A percentile compares a stretch with the other conserved stretches of the same genome.
Evolutionary conservation across 2,888 invertebrate genomes (phyloP).

Genomic region (Danaus chrysippus): DNA sequence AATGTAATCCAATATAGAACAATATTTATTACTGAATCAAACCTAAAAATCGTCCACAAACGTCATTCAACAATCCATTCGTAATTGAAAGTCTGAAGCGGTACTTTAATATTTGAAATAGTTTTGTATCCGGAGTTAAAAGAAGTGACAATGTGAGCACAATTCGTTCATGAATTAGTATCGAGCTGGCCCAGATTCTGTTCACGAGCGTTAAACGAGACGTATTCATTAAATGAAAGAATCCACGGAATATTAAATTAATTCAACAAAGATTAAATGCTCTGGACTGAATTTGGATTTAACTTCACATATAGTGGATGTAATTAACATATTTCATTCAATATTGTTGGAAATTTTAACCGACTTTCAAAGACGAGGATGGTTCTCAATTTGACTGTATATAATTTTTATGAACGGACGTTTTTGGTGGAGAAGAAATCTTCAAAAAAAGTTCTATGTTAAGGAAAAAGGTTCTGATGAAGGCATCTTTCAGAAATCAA

Average conservation of each 20-base stretch:
- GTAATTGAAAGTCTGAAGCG: slow-evolving; percentile 1
- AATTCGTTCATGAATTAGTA: slow-evolving; percentile 7
- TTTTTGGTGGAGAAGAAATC: too few species aligned
- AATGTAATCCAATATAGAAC: too few species aligned
- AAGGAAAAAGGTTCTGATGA: too few species aligned
- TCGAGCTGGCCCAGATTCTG: slow-evolving; percentile 7
- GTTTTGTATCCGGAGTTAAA: neutral
- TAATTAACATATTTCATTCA: too few species aligned
- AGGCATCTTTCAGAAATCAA: too few species aligned
- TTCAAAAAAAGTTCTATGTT: too few species aligned
- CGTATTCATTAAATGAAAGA: slow-evolving; percentile 1
- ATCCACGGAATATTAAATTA: slow-evolving; percentile 2
- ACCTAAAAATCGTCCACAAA: neutral
- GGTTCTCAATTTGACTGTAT: too few species aligned
- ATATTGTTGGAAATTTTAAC: too few species aligned
- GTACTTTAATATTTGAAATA: neutral
- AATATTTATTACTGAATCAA: too few species aligned
- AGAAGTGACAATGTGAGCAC: neutral
- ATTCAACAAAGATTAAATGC: neutral
- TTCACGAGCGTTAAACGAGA: neutral
- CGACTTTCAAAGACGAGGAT: too few species aligned
- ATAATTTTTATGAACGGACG: too few species aligned
- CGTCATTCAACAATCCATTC: neutral
- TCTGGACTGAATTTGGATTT: neutral
- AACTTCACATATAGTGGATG: too few species aligned